phyloP scores from a whole-genome alignment of 1,140 invertebrate genomes.

The Scylla paramamosain region DNA sequence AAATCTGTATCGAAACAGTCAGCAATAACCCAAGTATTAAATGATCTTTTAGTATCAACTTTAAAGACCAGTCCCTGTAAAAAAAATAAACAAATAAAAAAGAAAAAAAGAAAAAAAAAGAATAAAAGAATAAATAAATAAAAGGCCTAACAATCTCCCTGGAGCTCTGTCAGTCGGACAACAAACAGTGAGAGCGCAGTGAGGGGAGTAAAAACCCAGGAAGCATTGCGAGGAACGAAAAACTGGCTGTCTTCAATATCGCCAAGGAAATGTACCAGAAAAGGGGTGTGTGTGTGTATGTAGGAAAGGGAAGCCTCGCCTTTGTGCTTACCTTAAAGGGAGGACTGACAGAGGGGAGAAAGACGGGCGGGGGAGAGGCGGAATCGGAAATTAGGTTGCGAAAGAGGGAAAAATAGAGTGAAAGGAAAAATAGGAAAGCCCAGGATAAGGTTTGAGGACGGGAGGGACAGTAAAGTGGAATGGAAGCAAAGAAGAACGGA shows the following conservation, averaged over 20 bases:
- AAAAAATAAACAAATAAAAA: no score
- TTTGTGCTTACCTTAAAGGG: not conserved
- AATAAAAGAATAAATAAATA: no score
- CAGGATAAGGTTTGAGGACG: not conserved
- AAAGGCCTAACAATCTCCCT: no score
- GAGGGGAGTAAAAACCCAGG: not conserved
- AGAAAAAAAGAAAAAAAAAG: no score
- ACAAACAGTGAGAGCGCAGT: not conserved
- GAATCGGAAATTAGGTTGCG: not conserved
- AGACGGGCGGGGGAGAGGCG: not conserved
- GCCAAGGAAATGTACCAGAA: not conserved
- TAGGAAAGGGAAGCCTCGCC: not conserved
- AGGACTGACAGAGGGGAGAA: not conserved
- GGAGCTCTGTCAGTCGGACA: no score
- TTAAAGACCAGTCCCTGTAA: no score
- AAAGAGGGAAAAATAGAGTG: not conserved
- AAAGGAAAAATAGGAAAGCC: not conserved
- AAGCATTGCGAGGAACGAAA: not conserved
- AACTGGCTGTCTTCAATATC: constrained; percentile 11
- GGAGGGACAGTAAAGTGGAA: not conserved
- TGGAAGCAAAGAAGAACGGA: not conserved
- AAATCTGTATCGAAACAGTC: no score
- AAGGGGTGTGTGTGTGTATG: not conserved
- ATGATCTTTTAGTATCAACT: no score
- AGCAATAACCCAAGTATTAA: no score